Evolutionary conservation across 2,797 vertebrate genomes (phyloP).

Genomic region (Xenops minutus): DNA sequence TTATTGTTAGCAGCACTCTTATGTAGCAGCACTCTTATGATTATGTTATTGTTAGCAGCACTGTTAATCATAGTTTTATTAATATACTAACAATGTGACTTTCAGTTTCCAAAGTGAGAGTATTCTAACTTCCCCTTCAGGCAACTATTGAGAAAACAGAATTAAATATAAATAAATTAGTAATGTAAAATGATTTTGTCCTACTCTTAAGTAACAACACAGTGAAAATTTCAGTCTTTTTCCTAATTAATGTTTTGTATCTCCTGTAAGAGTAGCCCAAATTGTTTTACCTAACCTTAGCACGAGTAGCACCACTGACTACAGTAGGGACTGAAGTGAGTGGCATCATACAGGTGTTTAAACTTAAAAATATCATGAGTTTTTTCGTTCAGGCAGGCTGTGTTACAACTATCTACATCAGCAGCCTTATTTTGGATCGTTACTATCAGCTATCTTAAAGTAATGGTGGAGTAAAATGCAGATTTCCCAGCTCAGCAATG

Average conservation of each 20-base stretch:
- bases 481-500: not conserved
- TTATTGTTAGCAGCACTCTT: not conserved
- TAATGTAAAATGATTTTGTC: not conserved
- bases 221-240: not conserved
- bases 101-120: not conserved
- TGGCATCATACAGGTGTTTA: not conserved
- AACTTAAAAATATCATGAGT: not conserved
- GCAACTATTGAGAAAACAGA: constrained; percentile 1
- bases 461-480: not conserved
- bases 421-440: not conserved
- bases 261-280: not conserved
- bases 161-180: constrained; percentile 47
- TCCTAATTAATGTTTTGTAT: not conserved
- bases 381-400: not conserved
- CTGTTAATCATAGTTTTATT: not conserved
- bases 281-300: not conserved
- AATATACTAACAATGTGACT: not conserved
- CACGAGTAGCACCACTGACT: not conserved
- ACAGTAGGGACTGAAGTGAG: not conserved
- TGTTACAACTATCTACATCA: not conserved
- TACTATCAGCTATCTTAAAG: not conserved
- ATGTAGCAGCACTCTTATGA: too few relatives aligned
- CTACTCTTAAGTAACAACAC: not conserved
- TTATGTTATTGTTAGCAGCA: not conserved
- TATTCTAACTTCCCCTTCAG: constrained; percentile 3